Evolutionary conservation across 2,888 invertebrate species (phyloP).

Genomic region (Caenorhabditis macrosperma): DNA sequence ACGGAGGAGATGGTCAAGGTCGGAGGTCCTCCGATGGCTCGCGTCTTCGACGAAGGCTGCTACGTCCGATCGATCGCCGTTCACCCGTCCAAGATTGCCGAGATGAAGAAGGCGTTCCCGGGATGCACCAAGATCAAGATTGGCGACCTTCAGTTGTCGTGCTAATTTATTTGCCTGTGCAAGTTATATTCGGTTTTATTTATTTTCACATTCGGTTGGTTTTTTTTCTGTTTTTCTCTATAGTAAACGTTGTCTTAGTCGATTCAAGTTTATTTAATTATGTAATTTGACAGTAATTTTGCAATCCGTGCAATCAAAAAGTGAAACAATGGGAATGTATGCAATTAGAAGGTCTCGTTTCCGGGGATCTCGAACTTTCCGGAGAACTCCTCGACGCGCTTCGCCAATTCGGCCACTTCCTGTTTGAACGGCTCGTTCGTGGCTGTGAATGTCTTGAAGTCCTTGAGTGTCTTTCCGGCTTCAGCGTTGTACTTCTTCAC

Average conservation of each 20-base stretch:
- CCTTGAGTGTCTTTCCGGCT: conserved; percentile 79
- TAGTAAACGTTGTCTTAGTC: no score
- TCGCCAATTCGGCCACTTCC: conserved; percentile 71
- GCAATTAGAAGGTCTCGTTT: conserved; percentile 72
- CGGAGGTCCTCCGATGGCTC: conserved; percentile 66
- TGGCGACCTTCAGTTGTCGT: conserved; percentile 26
- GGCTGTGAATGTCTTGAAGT: conserved; percentile 78
- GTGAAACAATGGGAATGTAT: conserved; percentile 5
- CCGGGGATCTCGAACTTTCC: conserved; percentile 77
- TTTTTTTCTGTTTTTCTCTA: neutral
- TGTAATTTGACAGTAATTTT: neutral
- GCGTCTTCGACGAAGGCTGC: conserved; percentile 67
- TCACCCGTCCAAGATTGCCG: conserved; percentile 71
- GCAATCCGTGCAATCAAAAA: neutral
- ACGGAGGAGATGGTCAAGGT: conserved; percentile 67
- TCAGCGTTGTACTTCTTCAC: conserved; percentile 76
- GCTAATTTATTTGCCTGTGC: conserved; percentile 5
- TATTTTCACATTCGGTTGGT: neutral
- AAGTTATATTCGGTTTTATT: conserved; percentile 2
- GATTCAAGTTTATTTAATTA: neutral
- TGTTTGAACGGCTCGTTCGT: conserved; percentile 70
- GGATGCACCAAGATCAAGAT: conserved; percentile 51
- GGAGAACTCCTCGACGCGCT: conserved; percentile 73
- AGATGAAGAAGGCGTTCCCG: conserved; percentile 72
- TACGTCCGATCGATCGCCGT: conserved; percentile 70